phyloP scores from a whole-genome alignment of 2,888 invertebrate species.

The Hydriomena furcata region DNA sequence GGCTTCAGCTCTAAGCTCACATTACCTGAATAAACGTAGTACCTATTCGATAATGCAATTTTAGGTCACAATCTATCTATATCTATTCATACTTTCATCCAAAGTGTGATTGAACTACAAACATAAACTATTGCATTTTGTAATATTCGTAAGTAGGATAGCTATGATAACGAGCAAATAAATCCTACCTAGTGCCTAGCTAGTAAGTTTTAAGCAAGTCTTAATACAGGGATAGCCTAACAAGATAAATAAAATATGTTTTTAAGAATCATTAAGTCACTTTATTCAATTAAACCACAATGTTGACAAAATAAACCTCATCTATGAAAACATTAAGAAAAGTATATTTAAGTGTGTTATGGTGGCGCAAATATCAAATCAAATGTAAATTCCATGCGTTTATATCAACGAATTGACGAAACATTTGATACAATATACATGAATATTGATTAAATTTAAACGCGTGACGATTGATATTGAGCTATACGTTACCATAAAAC shows the following conservation, averaged over 20 bases:
- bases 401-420: too few relatives aligned
- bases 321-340: slow-evolving; percentile 55
- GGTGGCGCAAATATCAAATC: neutral
- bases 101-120: too few relatives aligned
- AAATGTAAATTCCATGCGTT: neutral
- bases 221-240: neutral
- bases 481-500: slow-evolving; percentile 1
- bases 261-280: slow-evolving; percentile 69
- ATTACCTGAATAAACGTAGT: too few relatives aligned
- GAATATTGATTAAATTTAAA: neutral
- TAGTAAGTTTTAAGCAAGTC: too few relatives aligned
- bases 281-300: slow-evolving; percentile 79
- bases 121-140: too few relatives aligned
- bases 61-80: too few relatives aligned
- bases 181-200: neutral
- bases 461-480: neutral
- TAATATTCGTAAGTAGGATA: too few relatives aligned
- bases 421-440: neutral
- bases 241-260: neutral
- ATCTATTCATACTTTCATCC: too few relatives aligned
- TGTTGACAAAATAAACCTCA: slow-evolving; percentile 77
- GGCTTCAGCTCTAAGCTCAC: too few relatives aligned
- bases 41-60: too few relatives aligned
- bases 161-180: too few relatives aligned
- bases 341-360: slow-evolving; percentile 5